Evolutionary conservation across 35 echinoderm and acorn worm species (phyloP).

Genomic region (Acanthaster planci): DNA sequence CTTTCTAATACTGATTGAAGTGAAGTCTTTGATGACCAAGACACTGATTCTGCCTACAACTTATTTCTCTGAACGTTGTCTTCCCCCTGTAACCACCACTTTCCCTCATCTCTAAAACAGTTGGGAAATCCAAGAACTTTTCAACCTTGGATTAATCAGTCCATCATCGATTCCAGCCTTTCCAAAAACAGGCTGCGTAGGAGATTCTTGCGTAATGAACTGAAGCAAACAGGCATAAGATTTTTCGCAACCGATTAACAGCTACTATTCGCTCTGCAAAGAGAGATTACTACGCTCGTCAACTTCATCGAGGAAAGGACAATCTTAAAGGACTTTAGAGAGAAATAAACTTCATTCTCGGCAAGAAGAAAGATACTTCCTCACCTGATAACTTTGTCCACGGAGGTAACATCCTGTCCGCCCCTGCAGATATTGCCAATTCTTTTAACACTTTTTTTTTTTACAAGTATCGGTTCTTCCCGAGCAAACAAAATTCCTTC

Average conservation of each 20-base stretch:
- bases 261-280: neutral
- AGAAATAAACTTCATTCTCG: neutral
- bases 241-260: neutral
- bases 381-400: neutral
- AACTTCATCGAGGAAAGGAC: neutral
- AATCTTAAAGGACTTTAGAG: neutral
- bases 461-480: slow-evolving; percentile 3
- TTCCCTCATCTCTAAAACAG: too few relatives aligned
- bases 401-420: neutral
- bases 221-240: slow-evolving; percentile 6
- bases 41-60: too few relatives aligned
- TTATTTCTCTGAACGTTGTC: too few relatives aligned
- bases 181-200: neutral
- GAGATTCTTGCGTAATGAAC: neutral
- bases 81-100: too few relatives aligned
- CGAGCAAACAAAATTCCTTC: neutral
- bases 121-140: too few relatives aligned
- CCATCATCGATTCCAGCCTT: too few relatives aligned
- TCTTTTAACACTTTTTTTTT: neutral
- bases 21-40: too few relatives aligned
- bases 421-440: neutral
- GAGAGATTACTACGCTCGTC: neutral
- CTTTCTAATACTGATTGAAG: too few relatives aligned
- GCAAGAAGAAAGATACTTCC: neutral
- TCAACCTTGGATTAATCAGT: too few relatives aligned